Evolutionary conservation across 2,113 vertebrate genomes (phyloP).

Genomic region (Sinosuthora webbiana): DNA sequence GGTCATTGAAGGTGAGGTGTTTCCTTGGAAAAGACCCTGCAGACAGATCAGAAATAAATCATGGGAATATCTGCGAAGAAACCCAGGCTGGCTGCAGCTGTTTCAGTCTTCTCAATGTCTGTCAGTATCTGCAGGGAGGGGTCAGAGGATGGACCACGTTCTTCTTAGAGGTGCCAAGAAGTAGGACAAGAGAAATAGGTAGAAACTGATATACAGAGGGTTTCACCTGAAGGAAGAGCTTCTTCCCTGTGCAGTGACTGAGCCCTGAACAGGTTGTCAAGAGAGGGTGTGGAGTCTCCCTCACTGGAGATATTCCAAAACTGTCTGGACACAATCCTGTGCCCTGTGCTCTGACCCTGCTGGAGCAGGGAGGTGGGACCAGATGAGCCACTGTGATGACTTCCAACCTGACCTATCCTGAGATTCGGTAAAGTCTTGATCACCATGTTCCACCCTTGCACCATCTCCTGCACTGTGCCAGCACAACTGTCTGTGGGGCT

Average conservation of each 20-base stretch:
- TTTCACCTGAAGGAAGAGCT: neutral
- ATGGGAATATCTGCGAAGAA: neutral
- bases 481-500: neutral
- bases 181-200: neutral
- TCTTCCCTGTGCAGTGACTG: rapidly evolving
- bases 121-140: neutral
- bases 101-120: neutral
- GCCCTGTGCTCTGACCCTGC: neutral
- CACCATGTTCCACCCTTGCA: neutral
- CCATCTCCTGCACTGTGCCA: neutral
- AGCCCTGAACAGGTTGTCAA: neutral
- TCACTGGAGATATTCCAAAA: neutral
- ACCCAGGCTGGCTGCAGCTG: neutral
- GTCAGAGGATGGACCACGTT: neutral
- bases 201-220: neutral
- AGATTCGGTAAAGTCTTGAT: neutral
- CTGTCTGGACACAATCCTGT: neutral
- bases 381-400: neutral
- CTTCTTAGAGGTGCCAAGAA: neutral
- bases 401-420: neutral
- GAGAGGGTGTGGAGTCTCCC: neutral
- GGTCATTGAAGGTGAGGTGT: neutral
- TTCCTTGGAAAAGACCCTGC: neutral
- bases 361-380: neutral
- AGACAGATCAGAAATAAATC: neutral